Base-by-base conservation (phyloP, 2,888 invertebrate species). In the Fragum fragum region DNA sequence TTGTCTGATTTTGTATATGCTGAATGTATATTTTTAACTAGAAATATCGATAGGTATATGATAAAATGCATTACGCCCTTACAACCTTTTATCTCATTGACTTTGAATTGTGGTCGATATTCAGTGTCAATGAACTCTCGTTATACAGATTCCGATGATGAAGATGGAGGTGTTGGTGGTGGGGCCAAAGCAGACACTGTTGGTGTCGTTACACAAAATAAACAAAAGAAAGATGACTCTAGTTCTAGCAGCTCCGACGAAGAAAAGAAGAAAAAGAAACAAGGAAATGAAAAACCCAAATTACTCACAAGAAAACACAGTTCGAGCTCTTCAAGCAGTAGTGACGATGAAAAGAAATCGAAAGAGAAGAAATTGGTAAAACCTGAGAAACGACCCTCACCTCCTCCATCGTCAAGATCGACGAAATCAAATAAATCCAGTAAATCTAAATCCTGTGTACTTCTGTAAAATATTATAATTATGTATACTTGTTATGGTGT, bases 101-200 rank as follows among this genome's bases (percentile, higher is more conserved):
- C n/a, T n/a, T n/a, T n/a, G n/a, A n/a, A n/a, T n/a, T n/a, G n/a
- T n/a, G n/a, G n/a, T n/a, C n/a, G n/a, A n/a, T n/a, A n/a, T n/a
- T n/a, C n/a, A n/a, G n/a, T n/a, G n/a, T n/a, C n/a, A n/a, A n/a
- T n/a, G n/a, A n/a, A n/a, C n/a, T n/a, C n/a, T n/a, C n/a, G n/a
- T 29, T 53, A 52, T 29, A 0, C 66, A 85, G 85, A 85, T 81
- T 61, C 76, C 53, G 85, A 85, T 79, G 85, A 84, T 21, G 66
- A 66, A 28, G 42, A 39, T 42, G 42, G 66, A 39, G 83, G 32
- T 47, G 72, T 69, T 7, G 71, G 26, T 21, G 68, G 47, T 21
- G 73, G 68, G 1, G 76, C 53, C 73, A 61, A 61, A 61, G 18
- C 29, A 32, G 63, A 42, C 68, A n/a, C 29, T 3, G n/a, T 23